Evolutionary conservation across 2,888 invertebrate species (phyloP), one percentile per base, ranked within the genome.

Genomic region (Plebejus melissa): DNA sequence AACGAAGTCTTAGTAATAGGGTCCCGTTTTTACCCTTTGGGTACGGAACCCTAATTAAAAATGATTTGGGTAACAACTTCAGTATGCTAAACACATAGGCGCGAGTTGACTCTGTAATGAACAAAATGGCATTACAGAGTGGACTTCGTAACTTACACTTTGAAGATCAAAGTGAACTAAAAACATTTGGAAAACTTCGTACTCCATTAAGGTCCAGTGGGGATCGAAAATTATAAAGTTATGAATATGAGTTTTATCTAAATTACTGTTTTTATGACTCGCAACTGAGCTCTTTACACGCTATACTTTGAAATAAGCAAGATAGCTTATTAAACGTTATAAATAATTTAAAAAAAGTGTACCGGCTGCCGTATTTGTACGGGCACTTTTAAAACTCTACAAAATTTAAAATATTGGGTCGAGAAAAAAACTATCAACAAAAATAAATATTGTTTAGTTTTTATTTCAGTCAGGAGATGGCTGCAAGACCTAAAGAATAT

Each of bases 221-320:
- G 22, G 9, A 58, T 7, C 6, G 9, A n/a, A n/a, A n/a, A 28
- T 4, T 28, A 28, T 54, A 28, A 60, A 60, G 1, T 60, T 60
- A 60, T 11, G 60, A 60, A 60, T 60, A 60, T 11, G n/a, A 58
- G 3, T 60, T 60, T 28, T 60, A 60, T 60, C 60, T 60, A 60
- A 60, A 60, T 60, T 9, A 22, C 58, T 58, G 58, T 58, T 58
- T 46, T 58, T 7, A 22, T 22, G 2, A 28, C 60, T 60, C 4
- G 4, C 28, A 22, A 11, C 11, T 11, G 11, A 28, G 28, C 60
- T 22, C 28, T 11, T 60, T 60, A 22, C 7, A 22, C 22, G 1
- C 28, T 22, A 28, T 4, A 60, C 22, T 60, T 28, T 28, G 4
- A 60, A 60, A 60, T 3, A 60, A 11, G 22, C 22, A 60, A 60